Evolutionary conservation across 2,113 vertebrate genomes (phyloP).

Genomic region (Panthera uncia): DNA sequence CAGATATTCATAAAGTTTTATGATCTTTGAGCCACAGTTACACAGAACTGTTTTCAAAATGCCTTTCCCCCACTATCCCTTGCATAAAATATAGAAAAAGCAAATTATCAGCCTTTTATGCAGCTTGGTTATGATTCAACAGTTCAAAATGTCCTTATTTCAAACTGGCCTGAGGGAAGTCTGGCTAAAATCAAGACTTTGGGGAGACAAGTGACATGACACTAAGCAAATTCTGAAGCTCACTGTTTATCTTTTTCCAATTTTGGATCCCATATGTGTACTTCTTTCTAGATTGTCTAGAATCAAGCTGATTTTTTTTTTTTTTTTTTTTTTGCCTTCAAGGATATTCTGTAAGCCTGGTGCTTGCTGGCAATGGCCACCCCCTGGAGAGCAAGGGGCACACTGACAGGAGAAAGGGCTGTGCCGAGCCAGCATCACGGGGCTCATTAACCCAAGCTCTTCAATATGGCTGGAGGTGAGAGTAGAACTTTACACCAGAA

Average conservation of each 20-base stretch:
- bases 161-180: conserved; percentile 53
- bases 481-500: background rate
- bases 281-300: conserved; percentile 29
- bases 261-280: background rate
- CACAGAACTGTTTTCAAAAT: background rate
- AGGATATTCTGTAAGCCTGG: background rate
- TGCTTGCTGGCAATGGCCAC: background rate
- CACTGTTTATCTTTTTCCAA: conserved; percentile 5
- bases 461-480: background rate
- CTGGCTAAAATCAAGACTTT: conserved; percentile 61
- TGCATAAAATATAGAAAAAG: conserved; percentile 35
- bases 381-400: background rate
- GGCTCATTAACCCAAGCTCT: background rate
- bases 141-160: conserved; percentile 55
- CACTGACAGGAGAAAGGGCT: background rate
- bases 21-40: background rate
- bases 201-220: background rate
- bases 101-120: background rate
- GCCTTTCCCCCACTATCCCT: background rate
- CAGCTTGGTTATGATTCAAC: conserved; percentile 27
- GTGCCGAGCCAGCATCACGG: background rate
- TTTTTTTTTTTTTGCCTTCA: background rate
- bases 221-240: conserved; percentile 14
- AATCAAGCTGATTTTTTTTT: background rate
- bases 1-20: conserved; percentile 15